A percentile compares a stretch with the other conserved stretches of the same genome.
phyloP scores from a whole-genome alignment of 2,113 vertebrate genomes.

The Xiphophorus maculatus region DNA sequence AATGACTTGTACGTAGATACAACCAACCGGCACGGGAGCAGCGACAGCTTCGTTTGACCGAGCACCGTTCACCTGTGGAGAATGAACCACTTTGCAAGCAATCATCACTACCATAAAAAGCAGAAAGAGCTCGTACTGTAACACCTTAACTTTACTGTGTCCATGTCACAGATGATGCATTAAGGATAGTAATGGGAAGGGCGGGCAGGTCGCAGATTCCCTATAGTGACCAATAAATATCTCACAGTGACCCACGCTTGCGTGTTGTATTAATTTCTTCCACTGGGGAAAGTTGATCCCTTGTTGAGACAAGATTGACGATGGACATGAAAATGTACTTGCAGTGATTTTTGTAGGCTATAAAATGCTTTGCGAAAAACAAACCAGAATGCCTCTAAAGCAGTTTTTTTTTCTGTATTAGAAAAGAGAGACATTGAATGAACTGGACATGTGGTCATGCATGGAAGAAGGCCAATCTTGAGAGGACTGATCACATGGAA shows the following conservation, averaged over 20 bases:
- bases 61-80: slow-evolving; percentile 60
- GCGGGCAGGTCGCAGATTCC: slow-evolving; percentile 53
- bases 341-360: slow-evolving; percentile 52
- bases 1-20: not conserved
- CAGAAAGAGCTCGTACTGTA: slow-evolving; percentile 22
- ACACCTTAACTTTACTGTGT: slow-evolving; percentile 40
- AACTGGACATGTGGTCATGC: slow-evolving; percentile 69
- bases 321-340: slow-evolving; percentile 63
- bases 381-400: slow-evolving; percentile 60
- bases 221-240: slow-evolving; percentile 44
- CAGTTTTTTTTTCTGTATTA: slow-evolving; percentile 33
- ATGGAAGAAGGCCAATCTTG: slow-evolving; percentile 63
- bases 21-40: not conserved
- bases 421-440: slow-evolving; percentile 44
- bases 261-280: slow-evolving; percentile 4
- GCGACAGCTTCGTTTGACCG: slow-evolving; percentile 37
- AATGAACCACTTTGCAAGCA: slow-evolving; percentile 64
- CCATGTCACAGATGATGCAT: slow-evolving; percentile 30
- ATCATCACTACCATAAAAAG: slow-evolving; percentile 50
- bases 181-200: slow-evolving; percentile 38
- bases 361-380: slow-evolving; percentile 64
- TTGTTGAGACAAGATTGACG: slow-evolving; percentile 54
- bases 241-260: slow-evolving; percentile 18
- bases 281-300: slow-evolving; percentile 14
- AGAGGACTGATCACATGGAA: slow-evolving; percentile 32